A percentile compares a stretch with the other conserved stretches of the same genome.
phyloP scores from a whole-genome alignment of 1,140 invertebrate species.

The Euura saliciscinereae region DNA sequence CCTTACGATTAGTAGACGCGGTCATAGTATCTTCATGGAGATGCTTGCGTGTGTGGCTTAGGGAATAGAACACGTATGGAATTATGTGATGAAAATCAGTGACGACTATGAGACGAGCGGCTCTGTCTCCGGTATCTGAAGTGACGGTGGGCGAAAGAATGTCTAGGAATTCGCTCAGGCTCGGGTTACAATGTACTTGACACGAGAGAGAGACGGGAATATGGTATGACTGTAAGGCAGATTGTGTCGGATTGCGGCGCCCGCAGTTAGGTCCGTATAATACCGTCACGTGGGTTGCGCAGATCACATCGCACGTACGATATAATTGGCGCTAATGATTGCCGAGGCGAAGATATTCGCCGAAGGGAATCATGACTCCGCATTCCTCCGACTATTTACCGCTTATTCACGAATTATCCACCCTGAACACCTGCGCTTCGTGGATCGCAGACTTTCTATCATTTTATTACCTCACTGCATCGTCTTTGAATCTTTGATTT shows the following conservation, averaged over 20 bases:
- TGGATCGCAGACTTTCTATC: too few species aligned
- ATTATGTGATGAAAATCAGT: neutral
- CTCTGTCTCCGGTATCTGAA: neutral
- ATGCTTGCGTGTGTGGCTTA: too few species aligned
- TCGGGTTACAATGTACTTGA: neutral
- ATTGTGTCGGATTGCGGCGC: conserved; percentile 6
- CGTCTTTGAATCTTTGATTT: too few species aligned
- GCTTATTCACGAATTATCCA: too few species aligned
- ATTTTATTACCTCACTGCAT: too few species aligned
- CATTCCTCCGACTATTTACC: neutral
- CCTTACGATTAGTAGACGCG: too few species aligned
- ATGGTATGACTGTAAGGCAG: neutral
- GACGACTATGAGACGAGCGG: neutral
- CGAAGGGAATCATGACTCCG: neutral
- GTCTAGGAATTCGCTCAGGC: neutral
- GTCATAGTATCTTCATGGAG: too few species aligned
- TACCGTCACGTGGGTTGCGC: neutral
- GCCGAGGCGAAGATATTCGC: neutral
- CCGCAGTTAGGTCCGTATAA: neutral
- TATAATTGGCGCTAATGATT: conserved; percentile 2
- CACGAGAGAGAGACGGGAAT: too few species aligned
- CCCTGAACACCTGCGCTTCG: too few species aligned
- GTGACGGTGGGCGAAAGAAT: conserved; percentile 2
- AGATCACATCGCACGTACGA: conserved; percentile 6
- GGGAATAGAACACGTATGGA: too few species aligned